Evolutionary conservation across 1,140 invertebrate species (phyloP).

Genomic region (Drosophila cardini): DNA sequence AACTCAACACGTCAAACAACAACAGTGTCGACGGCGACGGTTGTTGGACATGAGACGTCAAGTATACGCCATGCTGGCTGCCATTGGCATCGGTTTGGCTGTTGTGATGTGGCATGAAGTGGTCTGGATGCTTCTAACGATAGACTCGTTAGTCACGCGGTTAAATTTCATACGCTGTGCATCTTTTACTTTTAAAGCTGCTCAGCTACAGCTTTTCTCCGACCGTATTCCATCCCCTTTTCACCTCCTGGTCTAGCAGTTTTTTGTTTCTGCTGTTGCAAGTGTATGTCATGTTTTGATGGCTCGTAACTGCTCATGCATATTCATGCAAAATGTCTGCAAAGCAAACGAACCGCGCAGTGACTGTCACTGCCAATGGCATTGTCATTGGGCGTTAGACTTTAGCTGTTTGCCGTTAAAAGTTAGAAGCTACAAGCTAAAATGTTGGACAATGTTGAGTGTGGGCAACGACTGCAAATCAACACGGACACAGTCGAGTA

Average conservation of each 20-base stretch:
- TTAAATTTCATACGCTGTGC: constrained; percentile 69
- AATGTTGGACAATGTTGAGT: constrained; percentile 7
- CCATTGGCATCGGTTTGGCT: constrained; percentile 40
- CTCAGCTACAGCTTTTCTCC: not conserved
- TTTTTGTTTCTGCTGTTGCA: constrained; percentile 16
- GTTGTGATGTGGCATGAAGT: constrained; percentile 4
- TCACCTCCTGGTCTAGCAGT: not conserved
- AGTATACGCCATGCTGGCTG: constrained; percentile 68
- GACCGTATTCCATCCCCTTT: not conserved
- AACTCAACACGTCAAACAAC: constrained; percentile 81
- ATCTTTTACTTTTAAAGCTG: constrained; percentile 68
- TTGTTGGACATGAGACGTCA: constrained; percentile 58
- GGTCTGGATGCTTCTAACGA: constrained; percentile 61
- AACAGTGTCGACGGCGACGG: constrained; percentile 41
- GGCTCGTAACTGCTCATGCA: constrained; percentile 79
- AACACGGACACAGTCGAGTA: constrained; percentile 59
- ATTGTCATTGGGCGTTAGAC: constrained; percentile 24
- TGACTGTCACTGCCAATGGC: constrained; percentile 52
- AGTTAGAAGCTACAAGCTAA: not conserved
- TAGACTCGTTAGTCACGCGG: constrained; percentile 78
- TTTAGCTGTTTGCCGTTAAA: not conserved
- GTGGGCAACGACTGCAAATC: constrained; percentile 53
- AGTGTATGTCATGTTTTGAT: constrained; percentile 73
- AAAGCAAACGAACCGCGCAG: constrained; percentile 64
- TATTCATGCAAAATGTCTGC: constrained; percentile 73